Conservation (phyloP, 2,888 invertebrate species). For the Reticulitermes lucifugus region DNA sequence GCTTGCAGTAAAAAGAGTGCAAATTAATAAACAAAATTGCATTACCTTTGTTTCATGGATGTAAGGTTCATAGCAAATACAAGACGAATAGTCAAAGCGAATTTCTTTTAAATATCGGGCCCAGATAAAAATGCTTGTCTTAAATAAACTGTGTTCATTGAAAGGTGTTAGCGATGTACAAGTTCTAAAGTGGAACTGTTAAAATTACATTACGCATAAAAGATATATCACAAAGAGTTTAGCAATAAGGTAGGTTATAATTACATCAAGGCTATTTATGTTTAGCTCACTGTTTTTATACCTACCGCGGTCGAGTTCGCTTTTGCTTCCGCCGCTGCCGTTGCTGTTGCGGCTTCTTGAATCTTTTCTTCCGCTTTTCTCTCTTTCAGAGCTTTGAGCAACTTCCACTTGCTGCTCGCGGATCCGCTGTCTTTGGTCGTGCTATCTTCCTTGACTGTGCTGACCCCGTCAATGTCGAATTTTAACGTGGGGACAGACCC, state of each 20-base stretch:
- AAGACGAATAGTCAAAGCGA: neutral
- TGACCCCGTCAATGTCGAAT: constrained; percentile 60
- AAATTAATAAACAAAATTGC: neutral
- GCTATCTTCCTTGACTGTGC: constrained; percentile 58
- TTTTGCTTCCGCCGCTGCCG: constrained; percentile 58
- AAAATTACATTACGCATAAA: too few species aligned
- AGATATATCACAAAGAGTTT: too few species aligned
- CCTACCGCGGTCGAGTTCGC: constrained; percentile 15
- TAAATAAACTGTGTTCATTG: neutral
- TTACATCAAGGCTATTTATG: too few species aligned
- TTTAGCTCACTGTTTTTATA: neutral
- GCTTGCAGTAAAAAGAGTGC: neutral
- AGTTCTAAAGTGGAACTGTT: too few species aligned
- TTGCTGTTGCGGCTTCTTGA: constrained; percentile 74
- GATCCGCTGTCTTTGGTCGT: constrained; percentile 66
- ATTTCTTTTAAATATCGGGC: neutral
- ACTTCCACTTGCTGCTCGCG: constrained; percentile 89
- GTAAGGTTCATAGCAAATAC: neutral
- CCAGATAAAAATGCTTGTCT: neutral
- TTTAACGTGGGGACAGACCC: constrained; percentile 66
- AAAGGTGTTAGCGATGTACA: too few species aligned
- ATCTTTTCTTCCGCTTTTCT: constrained; percentile 89
- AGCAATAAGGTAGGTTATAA: too few species aligned
- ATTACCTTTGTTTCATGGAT: neutral
- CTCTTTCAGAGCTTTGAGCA: constrained; percentile 89